Base-by-base conservation (phyloP, 2,113 vertebrate genomes). In the Pangasianodon hypophthalmus region DNA sequence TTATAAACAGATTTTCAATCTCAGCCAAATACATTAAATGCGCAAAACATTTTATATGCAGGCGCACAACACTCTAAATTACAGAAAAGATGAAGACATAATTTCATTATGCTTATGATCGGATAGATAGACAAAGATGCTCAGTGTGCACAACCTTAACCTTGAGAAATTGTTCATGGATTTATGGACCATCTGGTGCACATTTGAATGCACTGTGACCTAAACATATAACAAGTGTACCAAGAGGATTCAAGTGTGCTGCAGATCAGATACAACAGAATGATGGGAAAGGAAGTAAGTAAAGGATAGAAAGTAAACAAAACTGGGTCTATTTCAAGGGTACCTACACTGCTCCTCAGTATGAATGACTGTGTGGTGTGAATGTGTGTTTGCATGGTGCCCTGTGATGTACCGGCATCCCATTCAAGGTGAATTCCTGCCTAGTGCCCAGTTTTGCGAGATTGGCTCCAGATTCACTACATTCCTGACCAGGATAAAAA, bases 81-180 rank as follows among this genome's bases (percentile, higher is more conserved):
- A 75, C 85, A 54, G 67, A n/a, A 87, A 79, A 87, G 54, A 48
- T 48, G 86, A 60, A 79, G 54, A 48, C 41, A 56, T 87, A 46
- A 87, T 79, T 87, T 87, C 37, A 87, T 87, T 87, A 87, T 60
- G 37, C 54, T 79, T 79, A 87, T 32, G 41, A 32, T 48, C 41
- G 11, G n/a, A 54, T 54, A 32, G 50, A 81, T 54, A 81, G 79
- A 81, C 79, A 54, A 32, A 3, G 79, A 32, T 54, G 14, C 79
- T 52, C 50, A 19, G 50, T 19, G 26, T 19, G 29, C 29, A 52
- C 48, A 81, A 54, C 50, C 48, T 81, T 81, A 50, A 81, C 79
- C 50, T 81, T 81, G 48, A 81, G 79, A 81, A 16, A 32, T 52
- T 52, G 13, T n/a, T 54, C 29, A 18, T 54, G 79, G 50, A 54